Evolutionary conservation across 2,888 invertebrate species (phyloP).

Genomic region (Galeruca laticollis): DNA sequence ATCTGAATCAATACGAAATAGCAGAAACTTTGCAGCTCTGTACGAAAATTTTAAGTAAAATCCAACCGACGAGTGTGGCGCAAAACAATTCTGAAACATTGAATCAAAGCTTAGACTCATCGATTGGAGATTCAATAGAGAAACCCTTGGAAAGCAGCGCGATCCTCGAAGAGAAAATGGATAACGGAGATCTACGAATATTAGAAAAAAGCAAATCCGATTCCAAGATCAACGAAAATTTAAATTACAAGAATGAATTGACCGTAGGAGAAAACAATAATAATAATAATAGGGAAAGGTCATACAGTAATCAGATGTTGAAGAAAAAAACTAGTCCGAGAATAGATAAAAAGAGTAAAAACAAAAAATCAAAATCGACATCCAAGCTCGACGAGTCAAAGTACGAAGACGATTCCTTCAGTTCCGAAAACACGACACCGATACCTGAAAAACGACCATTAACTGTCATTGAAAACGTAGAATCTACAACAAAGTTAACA

Average conservation of each 20-base stretch:
- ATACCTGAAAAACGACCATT: conserved; percentile 43
- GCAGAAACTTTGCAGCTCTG: conserved; percentile 76
- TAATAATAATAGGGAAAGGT: conserved; percentile 60
- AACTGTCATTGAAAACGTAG: conserved; percentile 39
- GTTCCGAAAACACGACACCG: conserved; percentile 38
- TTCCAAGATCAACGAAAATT: conserved; percentile 71
- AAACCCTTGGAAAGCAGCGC: conserved; percentile 45
- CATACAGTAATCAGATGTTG: conserved; percentile 66
- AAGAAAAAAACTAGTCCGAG: conserved; percentile 67
- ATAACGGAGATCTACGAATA: conserved; percentile 52
- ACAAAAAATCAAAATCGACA: conserved; percentile 73
- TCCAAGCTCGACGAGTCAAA: conserved; percentile 71
- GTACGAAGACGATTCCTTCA: conserved; percentile 59
- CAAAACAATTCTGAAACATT: conserved; percentile 46
- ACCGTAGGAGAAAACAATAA: conserved; percentile 58
- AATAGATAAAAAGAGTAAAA: conserved; percentile 71
- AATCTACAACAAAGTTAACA: conserved; percentile 47
- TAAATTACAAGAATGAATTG: conserved; percentile 64
- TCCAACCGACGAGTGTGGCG: conserved; percentile 74
- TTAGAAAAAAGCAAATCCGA: conserved; percentile 77
- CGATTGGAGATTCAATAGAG: conserved; percentile 39
- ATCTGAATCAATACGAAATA: conserved; percentile 73
- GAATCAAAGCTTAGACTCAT: conserved; percentile 30
- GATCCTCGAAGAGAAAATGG: conserved; percentile 43
- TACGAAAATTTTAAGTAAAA: conserved; percentile 79